Evolutionary conservation across 2,888 invertebrate genomes (phyloP).

Genomic region (Heliconius ethilla): DNA sequence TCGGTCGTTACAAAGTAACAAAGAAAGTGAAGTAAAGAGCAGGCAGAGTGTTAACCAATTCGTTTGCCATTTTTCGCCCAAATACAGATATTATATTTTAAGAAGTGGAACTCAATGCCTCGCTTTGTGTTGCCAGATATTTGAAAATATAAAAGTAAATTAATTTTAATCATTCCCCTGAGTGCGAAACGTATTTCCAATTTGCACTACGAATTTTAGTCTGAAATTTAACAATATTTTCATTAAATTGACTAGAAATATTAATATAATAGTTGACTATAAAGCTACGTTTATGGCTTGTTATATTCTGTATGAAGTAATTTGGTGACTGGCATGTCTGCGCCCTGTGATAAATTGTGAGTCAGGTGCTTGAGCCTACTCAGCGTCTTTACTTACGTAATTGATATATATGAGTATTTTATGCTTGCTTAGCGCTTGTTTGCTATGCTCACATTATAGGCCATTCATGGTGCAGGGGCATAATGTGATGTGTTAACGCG

Average conservation of each 20-base stretch:
- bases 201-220: neutral
- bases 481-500: too few relatives aligned
- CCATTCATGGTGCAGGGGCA: too few relatives aligned
- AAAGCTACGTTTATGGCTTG: slow-evolving; percentile 11
- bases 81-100: too few relatives aligned
- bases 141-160: neutral
- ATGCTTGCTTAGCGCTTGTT: neutral
- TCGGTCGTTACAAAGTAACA: too few relatives aligned
- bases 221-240: neutral
- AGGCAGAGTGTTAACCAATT: too few relatives aligned
- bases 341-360: slow-evolving; percentile 20
- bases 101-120: too few relatives aligned
- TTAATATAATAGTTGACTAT: too few relatives aligned
- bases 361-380: slow-evolving; percentile 25
- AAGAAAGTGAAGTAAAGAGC: too few relatives aligned
- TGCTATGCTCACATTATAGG: neutral
- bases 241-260: neutral
- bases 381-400: slow-evolving; percentile 25
- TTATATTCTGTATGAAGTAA: slow-evolving; percentile 12
- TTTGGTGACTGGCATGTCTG: slow-evolving; percentile 26
- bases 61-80: too few relatives aligned
- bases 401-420: slow-evolving; percentile 20
- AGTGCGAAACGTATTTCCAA: too few relatives aligned
- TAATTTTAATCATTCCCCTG: neutral
- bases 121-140: neutral